Evolutionary conservation across 2,888 invertebrate species (phyloP).

Genomic region (Xylocampa areola): DNA sequence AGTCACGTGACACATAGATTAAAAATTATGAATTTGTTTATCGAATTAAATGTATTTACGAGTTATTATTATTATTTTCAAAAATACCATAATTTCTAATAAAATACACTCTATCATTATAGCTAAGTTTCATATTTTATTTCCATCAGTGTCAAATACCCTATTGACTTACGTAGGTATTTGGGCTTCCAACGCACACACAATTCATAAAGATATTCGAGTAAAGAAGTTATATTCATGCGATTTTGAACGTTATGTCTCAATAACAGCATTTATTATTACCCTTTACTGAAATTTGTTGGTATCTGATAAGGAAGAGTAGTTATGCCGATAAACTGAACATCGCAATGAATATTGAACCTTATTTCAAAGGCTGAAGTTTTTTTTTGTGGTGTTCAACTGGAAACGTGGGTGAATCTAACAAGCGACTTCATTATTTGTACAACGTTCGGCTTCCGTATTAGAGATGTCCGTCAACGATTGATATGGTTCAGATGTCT

Average conservation of each 20-base stretch:
- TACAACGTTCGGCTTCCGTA: conserved; percentile 4
- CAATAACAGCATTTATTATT: conserved; percentile 36
- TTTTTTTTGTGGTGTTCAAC: conserved; percentile 1
- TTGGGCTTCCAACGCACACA: conserved; percentile 19
- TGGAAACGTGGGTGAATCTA: conserved; percentile 8
- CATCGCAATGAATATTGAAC: conserved; percentile 8
- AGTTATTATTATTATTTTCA: no score
- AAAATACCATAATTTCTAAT: no score
- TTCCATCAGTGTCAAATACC: conserved; percentile 9
- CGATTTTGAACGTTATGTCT: conserved; percentile 41
- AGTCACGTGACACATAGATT: no score
- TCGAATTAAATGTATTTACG: no score
- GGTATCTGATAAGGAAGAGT: conserved; percentile 37
- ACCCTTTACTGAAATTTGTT: conserved; percentile 25
- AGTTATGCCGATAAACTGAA: conserved; percentile 18
- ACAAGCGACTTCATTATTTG: conserved; percentile 17
- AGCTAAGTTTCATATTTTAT: no score
- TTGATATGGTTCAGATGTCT: no score
- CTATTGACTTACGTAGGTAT: conserved; percentile 28
- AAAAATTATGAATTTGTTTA: no score
- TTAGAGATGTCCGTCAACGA: no score
- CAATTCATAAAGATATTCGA: conserved; percentile 10
- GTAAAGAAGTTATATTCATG: conserved; percentile 15
- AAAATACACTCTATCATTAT: conserved; percentile 30
- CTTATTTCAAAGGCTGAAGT: conserved; percentile 3